phyloP scores from a whole-genome alignment of 2,797 vertebrate genomes.

The Jordanella pulchra region DNA sequence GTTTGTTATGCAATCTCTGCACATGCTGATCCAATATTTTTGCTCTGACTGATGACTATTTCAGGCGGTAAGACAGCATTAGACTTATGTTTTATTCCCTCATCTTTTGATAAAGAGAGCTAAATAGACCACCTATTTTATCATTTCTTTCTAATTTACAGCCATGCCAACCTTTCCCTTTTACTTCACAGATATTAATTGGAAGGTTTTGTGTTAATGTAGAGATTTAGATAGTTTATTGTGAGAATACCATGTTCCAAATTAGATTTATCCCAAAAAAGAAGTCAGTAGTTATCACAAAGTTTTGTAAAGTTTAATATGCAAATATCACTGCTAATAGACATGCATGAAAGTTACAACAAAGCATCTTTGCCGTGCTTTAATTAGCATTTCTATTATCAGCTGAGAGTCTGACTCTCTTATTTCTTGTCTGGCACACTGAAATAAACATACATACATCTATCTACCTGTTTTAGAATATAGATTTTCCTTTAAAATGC shows the following conservation, averaged over 20 bases:
- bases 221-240: constrained; percentile 1
- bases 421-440: no score
- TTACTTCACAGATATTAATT: background rate
- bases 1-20: constrained; percentile 14
- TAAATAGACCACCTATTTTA: constrained; percentile 19
- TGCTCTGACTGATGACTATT: constrained; percentile 34
- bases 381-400: no score
- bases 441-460: no score
- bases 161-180: constrained; percentile 3
- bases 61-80: constrained; percentile 31
- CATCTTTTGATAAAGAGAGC: constrained; percentile 36
- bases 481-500: no score
- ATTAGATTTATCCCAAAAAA: background rate
- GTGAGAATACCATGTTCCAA: background rate
- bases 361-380: no score
- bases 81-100: constrained; percentile 34
- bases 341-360: no score
- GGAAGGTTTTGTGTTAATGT: background rate
- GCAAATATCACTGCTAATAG: no score
- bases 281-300: no score
- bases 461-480: no score
- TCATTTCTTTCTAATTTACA: constrained; percentile 19
- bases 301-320: no score
- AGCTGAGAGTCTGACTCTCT: no score
- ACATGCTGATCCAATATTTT: constrained; percentile 7